A percentile compares a stretch with the other conserved stretches of the same genome.
Conservation (phyloP, 30 jellyfish, hydroid and myxozoan genomes). For the Phacellophora camtschatica region DNA sequence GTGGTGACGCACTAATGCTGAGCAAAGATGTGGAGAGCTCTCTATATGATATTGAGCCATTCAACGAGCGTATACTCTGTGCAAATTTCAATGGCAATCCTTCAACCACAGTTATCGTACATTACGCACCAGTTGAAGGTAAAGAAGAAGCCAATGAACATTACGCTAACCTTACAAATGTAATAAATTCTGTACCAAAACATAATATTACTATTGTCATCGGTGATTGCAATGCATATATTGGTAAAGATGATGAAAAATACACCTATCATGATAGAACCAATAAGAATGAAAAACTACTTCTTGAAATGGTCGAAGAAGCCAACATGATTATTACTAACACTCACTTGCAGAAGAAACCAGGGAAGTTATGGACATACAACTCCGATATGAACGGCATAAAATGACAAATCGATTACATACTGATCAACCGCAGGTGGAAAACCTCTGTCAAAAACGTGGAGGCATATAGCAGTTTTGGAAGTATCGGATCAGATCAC, state of each 20-base stretch:
- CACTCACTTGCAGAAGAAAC: constrained; percentile 6
- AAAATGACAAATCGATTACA: constrained; percentile 12
- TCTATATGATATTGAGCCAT: background rate
- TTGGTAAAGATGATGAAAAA: constrained; percentile 16
- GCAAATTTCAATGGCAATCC: constrained; percentile 39
- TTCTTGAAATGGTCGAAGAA: background rate
- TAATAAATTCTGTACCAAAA: background rate
- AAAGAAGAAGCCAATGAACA: constrained; percentile 29
- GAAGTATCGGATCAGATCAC: constrained; percentile 54
- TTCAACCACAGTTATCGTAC: constrained; percentile 2
- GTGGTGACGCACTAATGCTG: constrained; percentile 23
- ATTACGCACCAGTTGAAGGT: constrained; percentile 33
- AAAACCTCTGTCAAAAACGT: constrained; percentile 13
- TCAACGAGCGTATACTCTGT: constrained; percentile 10
- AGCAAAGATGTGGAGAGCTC: background rate
- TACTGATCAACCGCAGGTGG: constrained; percentile 21
- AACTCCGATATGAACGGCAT: constrained; percentile 32
- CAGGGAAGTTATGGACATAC: constrained; percentile 28
- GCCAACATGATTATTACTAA: background rate
- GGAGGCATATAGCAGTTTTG: constrained; percentile 28
- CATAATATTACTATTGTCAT: constrained; percentile 20
- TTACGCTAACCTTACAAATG: constrained; percentile 14
- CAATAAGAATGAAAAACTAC: constrained; percentile 24
- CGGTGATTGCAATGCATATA: constrained; percentile 53
- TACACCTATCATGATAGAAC: constrained; percentile 40